Evolutionary conservation across 2,888 invertebrate species (phyloP).

Genomic region (Arge pagana): DNA sequence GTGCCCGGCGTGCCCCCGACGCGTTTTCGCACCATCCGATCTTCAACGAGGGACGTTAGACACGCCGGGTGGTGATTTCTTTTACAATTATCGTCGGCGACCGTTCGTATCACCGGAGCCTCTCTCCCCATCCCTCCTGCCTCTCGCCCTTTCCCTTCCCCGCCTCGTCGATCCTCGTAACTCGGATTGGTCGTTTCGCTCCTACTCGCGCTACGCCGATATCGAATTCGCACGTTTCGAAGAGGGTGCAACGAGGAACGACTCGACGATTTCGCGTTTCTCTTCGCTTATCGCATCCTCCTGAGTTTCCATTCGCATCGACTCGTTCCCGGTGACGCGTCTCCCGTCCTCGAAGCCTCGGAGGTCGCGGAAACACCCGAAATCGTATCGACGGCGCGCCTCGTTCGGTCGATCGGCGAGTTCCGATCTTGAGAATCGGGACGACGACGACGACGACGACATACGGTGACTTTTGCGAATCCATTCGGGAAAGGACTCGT

Average conservation of each 20-base stretch:
- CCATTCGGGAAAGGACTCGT: conserved; percentile 24
- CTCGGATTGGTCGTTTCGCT: too few relatives aligned
- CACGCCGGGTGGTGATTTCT: conserved; percentile 51
- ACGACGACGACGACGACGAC: too few relatives aligned
- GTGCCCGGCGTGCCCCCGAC: conserved; percentile 7
- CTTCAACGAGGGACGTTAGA: conserved; percentile 44
- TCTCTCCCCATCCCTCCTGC: too few relatives aligned
- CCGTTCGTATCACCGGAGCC: conserved; percentile 12
- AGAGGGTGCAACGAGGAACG: conserved; percentile 16
- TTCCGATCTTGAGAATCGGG: too few relatives aligned
- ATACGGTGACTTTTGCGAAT: too few relatives aligned
- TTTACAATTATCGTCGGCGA: conserved; percentile 36
- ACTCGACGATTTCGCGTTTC: conserved; percentile 27
- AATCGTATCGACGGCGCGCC: too few relatives aligned
- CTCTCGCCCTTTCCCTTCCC: too few relatives aligned
- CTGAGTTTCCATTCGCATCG: conserved; percentile 7
- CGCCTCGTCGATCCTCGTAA: too few relatives aligned
- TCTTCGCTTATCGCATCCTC: background rate
- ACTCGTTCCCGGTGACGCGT: conserved; percentile 25
- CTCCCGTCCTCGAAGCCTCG: conserved; percentile 7
- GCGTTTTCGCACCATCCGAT: background rate
- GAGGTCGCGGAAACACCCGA: conserved; percentile 14
- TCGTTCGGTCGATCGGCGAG: too few relatives aligned
- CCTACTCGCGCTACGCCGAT: too few relatives aligned
- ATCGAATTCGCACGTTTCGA: conserved; percentile 13